phyloP scores from a whole-genome alignment of 53 echinoderm and acorn worm genomes.

The Paelopatides confundens region DNA sequence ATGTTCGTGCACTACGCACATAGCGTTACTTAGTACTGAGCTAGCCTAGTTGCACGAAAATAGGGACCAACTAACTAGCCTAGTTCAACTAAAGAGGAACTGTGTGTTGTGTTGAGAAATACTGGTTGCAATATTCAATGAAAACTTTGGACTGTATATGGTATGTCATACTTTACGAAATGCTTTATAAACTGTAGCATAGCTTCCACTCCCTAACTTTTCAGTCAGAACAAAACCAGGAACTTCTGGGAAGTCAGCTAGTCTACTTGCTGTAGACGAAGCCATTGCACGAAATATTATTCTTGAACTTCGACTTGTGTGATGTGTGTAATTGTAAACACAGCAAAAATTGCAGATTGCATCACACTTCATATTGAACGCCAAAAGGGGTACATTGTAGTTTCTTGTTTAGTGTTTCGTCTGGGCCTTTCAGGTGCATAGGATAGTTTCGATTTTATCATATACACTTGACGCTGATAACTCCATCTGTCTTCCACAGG shows the following conservation, averaged over 20 bases:
- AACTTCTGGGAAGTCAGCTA: constrained; percentile 40
- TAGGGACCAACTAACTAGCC: too few relatives aligned
- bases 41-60: too few relatives aligned
- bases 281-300: constrained; percentile 16
- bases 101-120: neutral
- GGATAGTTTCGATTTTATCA: too few relatives aligned
- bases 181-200: constrained; percentile 63
- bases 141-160: neutral
- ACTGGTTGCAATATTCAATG: neutral
- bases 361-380: neutral
- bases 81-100: neutral
- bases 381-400: too few relatives aligned
- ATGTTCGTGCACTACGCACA: too few relatives aligned
- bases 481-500: too few relatives aligned
- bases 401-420: too few relatives aligned
- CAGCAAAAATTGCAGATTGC: neutral
- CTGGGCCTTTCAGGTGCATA: too few relatives aligned
- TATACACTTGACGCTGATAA: too few relatives aligned
- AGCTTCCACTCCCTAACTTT: constrained; percentile 59
- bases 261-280: neutral
- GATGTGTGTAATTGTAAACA: neutral
- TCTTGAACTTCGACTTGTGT: too few relatives aligned
- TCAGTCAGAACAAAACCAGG: constrained; percentile 55
- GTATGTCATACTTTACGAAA: constrained; percentile 29
- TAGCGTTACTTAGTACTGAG: neutral